Evolutionary conservation across 2,797 vertebrate genomes (phyloP), one percentile per base, ranked within the genome.

Genomic region (Channallabes apus): DNA sequence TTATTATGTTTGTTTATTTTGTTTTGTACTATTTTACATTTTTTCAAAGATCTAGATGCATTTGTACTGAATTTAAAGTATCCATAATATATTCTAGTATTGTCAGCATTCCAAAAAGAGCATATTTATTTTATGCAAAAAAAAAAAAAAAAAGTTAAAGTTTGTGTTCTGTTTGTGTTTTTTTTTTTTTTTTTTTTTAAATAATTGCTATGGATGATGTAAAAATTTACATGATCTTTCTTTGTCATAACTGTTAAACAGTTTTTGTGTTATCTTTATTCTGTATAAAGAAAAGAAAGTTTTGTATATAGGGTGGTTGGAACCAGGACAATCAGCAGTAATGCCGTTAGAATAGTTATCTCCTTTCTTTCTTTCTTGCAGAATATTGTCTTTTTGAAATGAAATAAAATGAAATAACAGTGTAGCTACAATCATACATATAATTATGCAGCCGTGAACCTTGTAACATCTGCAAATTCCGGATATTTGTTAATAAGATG

Each of bases 71-170:
- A 90, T 92, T 92, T 81, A 85, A 87, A 91, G 81, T 86, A 89
- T 87, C 78, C 82, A 78, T 95, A 95, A 94, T 94, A 95, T 95
- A 90, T 90, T 88, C 86, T 89, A 88, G 76, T 88, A 94, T 94
- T 93, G 92, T 89, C 90, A 95, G 93, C 94, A 95, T 94, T 94
- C 87, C 88, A 94, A 94, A 94, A 94, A 93, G 87, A 91, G 93
- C 93, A 93, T 94, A 94, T 93, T 94, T 93, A 93, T 93, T 93
- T 94, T 94, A 94, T 94, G 93, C 94, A 89, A 83, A 88, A 89
- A 93, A 94, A 93, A 93, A 94, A 93, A 92, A 93, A 88, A 88
- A 82, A 81, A 77, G 54, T 80, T 22, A 86, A 69, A 79, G 46
- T 32, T 76, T 84, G 72, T 72, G 56, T 71, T 84, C 68, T 64